Evolutionary conservation across 2,888 invertebrate genomes (phyloP).

Genomic region (Hypolimnas misippus): DNA sequence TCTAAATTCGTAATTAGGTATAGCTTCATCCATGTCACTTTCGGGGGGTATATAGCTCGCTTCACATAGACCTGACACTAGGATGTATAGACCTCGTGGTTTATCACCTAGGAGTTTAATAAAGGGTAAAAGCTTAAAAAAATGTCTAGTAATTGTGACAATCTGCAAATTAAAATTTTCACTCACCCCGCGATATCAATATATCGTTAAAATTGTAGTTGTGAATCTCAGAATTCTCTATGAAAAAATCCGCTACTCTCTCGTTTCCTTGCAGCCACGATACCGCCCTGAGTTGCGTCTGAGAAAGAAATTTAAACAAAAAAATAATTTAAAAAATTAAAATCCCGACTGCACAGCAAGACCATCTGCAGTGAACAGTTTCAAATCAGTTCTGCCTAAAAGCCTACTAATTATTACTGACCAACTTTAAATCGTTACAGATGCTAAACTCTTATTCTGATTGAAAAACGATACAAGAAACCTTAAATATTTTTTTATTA

Average conservation of each 20-base stretch:
- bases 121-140: too few relatives aligned
- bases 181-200: conserved; percentile 68
- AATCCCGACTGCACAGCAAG: too few relatives aligned
- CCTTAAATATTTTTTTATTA: too few relatives aligned
- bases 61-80: conserved; percentile 74
- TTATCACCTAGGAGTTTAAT: conserved; percentile 58
- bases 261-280: conserved; percentile 77
- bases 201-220: conserved; percentile 72
- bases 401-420: too few relatives aligned
- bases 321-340: too few relatives aligned
- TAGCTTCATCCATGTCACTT: conserved; percentile 69
- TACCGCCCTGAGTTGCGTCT: conserved; percentile 73
- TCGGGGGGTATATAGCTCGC: conserved; percentile 71
- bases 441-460: too few relatives aligned
- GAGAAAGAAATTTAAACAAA: neutral
- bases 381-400: too few relatives aligned
- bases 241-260: conserved; percentile 70
- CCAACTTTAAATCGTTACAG: too few relatives aligned
- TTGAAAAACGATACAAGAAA: too few relatives aligned
- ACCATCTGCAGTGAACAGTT: too few relatives aligned
- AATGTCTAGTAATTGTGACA: too few relatives aligned
- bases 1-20: conserved; percentile 83
- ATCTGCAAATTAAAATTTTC: too few relatives aligned
- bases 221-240: conserved; percentile 71
- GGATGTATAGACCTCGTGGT: conserved; percentile 70